A percentile compares a stretch with the other conserved stretches of the same genome.
Conservation (phyloP, 2,797 vertebrate species). For the Taeniopygia guttata region DNA sequence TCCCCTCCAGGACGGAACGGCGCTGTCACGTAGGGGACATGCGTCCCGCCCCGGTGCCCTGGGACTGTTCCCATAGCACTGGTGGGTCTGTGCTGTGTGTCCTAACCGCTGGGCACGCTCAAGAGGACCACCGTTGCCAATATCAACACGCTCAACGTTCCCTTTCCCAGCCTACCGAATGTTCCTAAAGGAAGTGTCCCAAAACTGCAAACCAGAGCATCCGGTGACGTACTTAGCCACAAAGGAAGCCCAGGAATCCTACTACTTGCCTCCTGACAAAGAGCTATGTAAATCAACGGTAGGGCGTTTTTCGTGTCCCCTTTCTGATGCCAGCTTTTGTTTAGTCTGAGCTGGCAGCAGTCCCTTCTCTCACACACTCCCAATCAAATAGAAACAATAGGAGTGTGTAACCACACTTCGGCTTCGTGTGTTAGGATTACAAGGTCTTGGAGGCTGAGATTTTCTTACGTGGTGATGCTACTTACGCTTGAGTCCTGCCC, state of each 20-base stretch:
- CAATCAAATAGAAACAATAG: fast-evolving
- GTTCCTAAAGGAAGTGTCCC: background rate
- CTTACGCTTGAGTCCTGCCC: background rate
- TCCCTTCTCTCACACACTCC: background rate
- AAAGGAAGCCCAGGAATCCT: background rate
- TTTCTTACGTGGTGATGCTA: fast-evolving
- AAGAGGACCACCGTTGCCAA: background rate
- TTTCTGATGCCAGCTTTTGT: background rate
- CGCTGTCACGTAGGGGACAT: background rate
- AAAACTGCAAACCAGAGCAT: too few species aligned
- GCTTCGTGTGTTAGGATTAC: background rate
- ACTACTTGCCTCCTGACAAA: fast-evolving
- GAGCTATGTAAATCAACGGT: background rate
- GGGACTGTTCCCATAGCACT: fast-evolving
- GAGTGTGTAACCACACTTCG: background rate
- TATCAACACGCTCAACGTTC: too few species aligned
- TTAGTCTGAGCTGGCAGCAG: background rate
- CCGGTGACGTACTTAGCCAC: too few species aligned
- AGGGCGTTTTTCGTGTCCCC: background rate
- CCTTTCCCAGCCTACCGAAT: background rate
- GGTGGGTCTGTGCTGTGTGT: fast-evolving
- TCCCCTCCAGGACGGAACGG: background rate
- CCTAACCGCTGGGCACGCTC: fast-evolving
- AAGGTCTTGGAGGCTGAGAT: background rate
- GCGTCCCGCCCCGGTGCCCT: background rate